Conservation (phyloP, 2,113 vertebrate genomes). For the Gila orcuttii region DNA sequence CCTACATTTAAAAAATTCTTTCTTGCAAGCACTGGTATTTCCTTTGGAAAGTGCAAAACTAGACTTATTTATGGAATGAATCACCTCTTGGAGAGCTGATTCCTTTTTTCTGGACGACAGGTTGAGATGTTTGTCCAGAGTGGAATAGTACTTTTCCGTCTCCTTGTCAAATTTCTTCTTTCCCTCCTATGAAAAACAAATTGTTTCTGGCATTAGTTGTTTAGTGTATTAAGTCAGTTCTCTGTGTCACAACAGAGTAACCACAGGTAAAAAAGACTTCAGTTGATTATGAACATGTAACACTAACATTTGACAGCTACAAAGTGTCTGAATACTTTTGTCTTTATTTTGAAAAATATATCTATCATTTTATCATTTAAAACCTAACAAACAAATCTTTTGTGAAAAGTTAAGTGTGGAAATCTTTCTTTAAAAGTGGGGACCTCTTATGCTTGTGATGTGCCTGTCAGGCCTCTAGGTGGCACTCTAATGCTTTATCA, state of each 20-base stretch:
- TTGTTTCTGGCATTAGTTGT: background rate
- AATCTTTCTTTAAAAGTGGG: background rate
- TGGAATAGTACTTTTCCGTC: constrained; percentile 95
- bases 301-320: background rate
- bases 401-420: background rate
- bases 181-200: constrained; percentile 81
- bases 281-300: background rate
- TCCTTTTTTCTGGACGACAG: constrained; percentile 97
- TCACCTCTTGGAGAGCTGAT: constrained; percentile 93
- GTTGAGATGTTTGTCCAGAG: constrained; percentile 94
- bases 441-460: constrained; percentile 8
- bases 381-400: background rate
- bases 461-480: constrained; percentile 64
- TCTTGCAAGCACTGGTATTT: background rate
- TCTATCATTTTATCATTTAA: too few relatives aligned
- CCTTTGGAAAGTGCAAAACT: background rate
- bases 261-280: background rate
- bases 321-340: background rate
- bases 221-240: background rate
- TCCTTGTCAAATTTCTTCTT: constrained; percentile 99
- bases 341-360: too few relatives aligned
- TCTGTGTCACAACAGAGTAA: background rate
- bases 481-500: constrained; percentile 64
- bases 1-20: background rate
- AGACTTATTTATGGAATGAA: constrained; percentile 32